These are phyloP conservation scores for Adela reaumurella DNA, from an alignment of 2,888 invertebrate genomes.

Conservation along the genomic window DNA sequence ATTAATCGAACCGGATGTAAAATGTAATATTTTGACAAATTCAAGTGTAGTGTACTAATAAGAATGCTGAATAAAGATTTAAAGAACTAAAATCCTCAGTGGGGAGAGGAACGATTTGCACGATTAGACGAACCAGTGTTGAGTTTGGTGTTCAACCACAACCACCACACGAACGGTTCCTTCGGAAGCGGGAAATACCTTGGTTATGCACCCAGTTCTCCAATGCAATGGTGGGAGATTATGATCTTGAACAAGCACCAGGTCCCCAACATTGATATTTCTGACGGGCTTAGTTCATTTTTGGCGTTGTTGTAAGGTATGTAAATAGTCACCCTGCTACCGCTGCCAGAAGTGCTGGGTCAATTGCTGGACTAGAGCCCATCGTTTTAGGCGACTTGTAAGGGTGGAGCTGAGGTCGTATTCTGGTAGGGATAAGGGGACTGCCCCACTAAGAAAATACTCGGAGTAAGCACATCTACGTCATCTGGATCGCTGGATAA, in stretches of 20 bases:
- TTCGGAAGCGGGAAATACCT: constrained; percentile 8
- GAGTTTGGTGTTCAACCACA: constrained; percentile 4
- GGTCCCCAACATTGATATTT: constrained; percentile 5
- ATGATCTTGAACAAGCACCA: constrained; percentile 4
- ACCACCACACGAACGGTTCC: constrained; percentile 8
- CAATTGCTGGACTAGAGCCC: constrained; percentile 10
- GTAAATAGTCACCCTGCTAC: constrained; percentile 12
- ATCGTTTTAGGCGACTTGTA: constrained; percentile 3
- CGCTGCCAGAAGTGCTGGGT: constrained; percentile 11
- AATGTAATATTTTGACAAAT: no score
- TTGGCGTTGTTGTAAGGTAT: constrained; percentile 11
- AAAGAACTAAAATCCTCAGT: neutral
- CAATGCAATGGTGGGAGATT: constrained; percentile 7
- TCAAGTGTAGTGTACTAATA: no score
- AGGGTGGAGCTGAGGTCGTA: neutral
- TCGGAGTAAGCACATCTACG: constrained; percentile 15
- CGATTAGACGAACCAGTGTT: constrained; percentile 3
- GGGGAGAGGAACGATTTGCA: constrained; percentile 3
- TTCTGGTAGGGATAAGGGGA: constrained; percentile 7
- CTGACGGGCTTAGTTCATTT: constrained; percentile 7
- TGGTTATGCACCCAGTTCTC: constrained; percentile 3
- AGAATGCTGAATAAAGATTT: no score
- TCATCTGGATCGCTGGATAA: constrained; percentile 17
- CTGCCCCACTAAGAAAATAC: constrained; percentile 18
- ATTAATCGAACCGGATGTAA: no score